Base-by-base conservation (phyloP, 1,140 invertebrate genomes). In the Lethrus apterus region DNA sequence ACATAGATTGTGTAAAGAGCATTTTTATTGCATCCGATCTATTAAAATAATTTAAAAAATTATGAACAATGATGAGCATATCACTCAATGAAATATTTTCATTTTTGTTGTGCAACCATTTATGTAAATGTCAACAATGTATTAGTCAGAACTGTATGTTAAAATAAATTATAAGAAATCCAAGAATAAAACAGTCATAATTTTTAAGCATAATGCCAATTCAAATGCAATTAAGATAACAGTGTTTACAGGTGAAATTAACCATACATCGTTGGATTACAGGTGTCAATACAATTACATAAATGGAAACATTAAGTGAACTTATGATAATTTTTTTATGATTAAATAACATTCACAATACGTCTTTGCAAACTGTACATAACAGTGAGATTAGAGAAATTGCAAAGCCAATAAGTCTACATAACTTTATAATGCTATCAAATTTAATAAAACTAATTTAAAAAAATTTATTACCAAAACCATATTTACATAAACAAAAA, bases 341-440 rank as follows among this genome's bases (percentile, higher is more conserved):
- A 34, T 10, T 34, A 17, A 3, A 3, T 3, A 17, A 14, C 15
- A 4, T 34, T 10, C 19, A 17, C 13, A 15, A 20, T 40, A 40
- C 13, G 17, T 51, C 49, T 32, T 52, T 49, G 46, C 46, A 52
- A 52, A 48, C 46, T 48, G 43, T 52, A 52, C 46, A 48, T 45
- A 52, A 52, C 51, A 52, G 51, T 49, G 46, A 26, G 30, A 40
- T 26, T 34, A 47, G 32, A 49, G 36, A 46, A 52, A 43, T 38
- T 41, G 31, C 44, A 48, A 17, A 17, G 32, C 15, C 32, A 34
- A 7, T 17, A 34, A 17, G 8, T 17, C 11, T 5, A 34, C 3
- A 14, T 4, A 34, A 50, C 34, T 30, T 44, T 30, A 15, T 29
- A n/a, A n/a, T 38, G 44, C 34, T 52, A 30, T 43, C 31, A 46